Conservation (phyloP, 2,113 vertebrate species). For the Anolis sagrei region DNA sequence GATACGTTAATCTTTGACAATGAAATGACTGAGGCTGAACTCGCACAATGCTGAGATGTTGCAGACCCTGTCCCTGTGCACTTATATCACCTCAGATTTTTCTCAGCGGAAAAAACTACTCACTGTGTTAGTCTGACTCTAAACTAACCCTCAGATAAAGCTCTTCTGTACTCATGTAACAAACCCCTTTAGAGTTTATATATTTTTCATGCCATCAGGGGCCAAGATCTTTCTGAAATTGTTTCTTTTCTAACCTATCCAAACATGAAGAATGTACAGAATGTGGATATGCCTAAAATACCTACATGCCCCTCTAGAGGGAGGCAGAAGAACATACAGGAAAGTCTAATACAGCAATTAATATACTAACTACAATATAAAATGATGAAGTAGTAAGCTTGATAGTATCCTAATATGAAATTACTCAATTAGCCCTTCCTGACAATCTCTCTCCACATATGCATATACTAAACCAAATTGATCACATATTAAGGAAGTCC, state of each 20-base stretch:
- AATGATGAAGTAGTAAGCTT: neutral
- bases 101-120: neutral
- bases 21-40: neutral
- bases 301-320: slow-evolving; percentile 29
- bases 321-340: slow-evolving; percentile 36
- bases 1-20: neutral
- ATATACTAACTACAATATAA: neutral
- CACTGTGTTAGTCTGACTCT: neutral
- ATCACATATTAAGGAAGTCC: neutral
- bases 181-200: neutral
- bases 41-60: neutral
- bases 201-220: neutral
- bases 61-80: neutral
- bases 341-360: neutral
- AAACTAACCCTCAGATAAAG: neutral
- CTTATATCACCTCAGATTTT: neutral
- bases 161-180: neutral
- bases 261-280: neutral
- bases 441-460: neutral
- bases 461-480: no score
- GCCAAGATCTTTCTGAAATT: neutral
- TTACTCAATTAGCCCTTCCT: neutral
- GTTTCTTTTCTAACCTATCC: neutral
- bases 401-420: neutral
- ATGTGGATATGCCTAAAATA: slow-evolving; percentile 14